Base-by-base conservation (phyloP, 2,888 invertebrate species). In the Phyto melanocephala region DNA sequence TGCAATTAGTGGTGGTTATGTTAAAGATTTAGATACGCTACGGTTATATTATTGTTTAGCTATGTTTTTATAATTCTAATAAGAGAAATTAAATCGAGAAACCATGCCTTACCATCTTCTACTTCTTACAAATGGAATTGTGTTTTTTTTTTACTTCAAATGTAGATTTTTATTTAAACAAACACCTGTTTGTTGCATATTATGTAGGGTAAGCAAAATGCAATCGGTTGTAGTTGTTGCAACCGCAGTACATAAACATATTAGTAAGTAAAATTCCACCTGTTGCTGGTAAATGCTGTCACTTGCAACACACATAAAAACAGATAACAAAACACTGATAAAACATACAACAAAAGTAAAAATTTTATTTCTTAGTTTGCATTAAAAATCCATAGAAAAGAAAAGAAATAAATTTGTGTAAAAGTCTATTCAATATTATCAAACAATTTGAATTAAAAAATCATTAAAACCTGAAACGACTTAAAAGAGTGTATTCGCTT, bases 211-310 rank as follows among this genome's bases (percentile, higher is more conserved):
- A 70, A 52, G 42, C 13, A 50, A 62, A 70, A 42, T 42, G 54
- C 52, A 67, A 79, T 52, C 67, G n/a, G n/a, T n/a, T 70, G 63
- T 70, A 63, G 13, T 50, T 72, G 28, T 52, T 52, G 72, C 71
- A 76, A 72, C 65, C 54, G 47, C 63, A 70, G 67, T 1, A 72
- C 45, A 67, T 47, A 79, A 58, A 52, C 63, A 56, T 65, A 56
- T 65, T 42, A 52, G 72, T 74, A 37, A 52, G 54, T 62, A 74
- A 80, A 82, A 79, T 79, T 82, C 75, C 82, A 82, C 82, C 82
- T 82, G 82, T 79, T 82, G 71, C 58, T 70, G 67, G 75, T 71
- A 70, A 67, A 65, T 75, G 74, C 65, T 82, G 75, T 79, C 81
- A 75, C 63, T 74, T 82, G 67, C 56, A 54, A 60, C 54, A 76